Conservation (phyloP, 2,113 vertebrate genomes). For the Oreamnos americanus region DNA sequence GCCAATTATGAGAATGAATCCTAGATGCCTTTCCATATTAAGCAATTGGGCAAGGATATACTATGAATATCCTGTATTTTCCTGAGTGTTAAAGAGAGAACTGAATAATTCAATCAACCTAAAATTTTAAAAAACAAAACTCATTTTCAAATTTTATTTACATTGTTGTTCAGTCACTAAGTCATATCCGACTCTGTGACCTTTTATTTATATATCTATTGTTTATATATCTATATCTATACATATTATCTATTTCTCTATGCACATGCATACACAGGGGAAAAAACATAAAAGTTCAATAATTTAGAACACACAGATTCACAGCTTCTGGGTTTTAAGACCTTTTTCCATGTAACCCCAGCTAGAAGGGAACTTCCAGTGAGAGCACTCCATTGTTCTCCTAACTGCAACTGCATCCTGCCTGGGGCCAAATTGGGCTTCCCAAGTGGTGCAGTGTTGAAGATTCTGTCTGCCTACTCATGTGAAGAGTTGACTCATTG, state of each 20-base stretch:
- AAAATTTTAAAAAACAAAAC: background rate
- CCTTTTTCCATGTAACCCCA: background rate
- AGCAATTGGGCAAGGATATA: background rate
- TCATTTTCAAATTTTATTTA: background rate
- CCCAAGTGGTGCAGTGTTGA: background rate
- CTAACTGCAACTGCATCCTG: background rate
- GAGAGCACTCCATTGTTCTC: background rate
- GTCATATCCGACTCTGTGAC: background rate
- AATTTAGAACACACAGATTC: background rate
- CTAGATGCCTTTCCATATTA: background rate
- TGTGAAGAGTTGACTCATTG: too few species aligned
- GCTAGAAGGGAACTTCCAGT: background rate
- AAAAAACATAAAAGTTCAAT: background rate
- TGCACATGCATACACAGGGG: background rate
- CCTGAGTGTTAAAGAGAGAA: background rate
- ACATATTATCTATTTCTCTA: background rate
- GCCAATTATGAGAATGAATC: background rate
- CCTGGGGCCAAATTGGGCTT: background rate
- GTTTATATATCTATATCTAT: accelerated
- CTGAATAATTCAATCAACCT: background rate
- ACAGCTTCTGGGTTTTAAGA: background rate
- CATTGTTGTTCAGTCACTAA: background rate
- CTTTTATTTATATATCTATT: background rate
- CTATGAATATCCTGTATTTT: background rate
- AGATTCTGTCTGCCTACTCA: background rate